A percentile compares a stretch with the other conserved stretches of the same genome.
phyloP scores from a whole-genome alignment of 1,140 invertebrate genomes.

The Venustaconcha ellipsiformis region DNA sequence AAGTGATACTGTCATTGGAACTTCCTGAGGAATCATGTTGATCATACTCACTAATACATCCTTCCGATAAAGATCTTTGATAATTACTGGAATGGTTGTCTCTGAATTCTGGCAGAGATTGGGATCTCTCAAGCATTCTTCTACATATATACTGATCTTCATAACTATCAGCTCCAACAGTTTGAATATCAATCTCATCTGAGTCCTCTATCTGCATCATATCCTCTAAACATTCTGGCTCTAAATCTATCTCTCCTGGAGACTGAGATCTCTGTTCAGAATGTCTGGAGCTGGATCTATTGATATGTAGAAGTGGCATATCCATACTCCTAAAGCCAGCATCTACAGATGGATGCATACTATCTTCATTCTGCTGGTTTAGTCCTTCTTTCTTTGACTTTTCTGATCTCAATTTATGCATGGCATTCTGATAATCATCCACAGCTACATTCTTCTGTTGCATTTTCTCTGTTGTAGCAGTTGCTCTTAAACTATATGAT shows the following conservation, averaged over 20 bases:
- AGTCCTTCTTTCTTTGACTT: neutral
- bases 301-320: no score
- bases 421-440: neutral
- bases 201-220: slow-evolving; percentile 3
- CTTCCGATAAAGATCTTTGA: slow-evolving; percentile 42
- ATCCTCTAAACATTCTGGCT: slow-evolving; percentile 9
- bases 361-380: no score
- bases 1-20: slow-evolving; percentile 60
- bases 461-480: neutral
- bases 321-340: no score
- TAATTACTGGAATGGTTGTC: slow-evolving; percentile 21
- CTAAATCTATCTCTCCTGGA: slow-evolving; percentile 34
- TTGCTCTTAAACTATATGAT: neutral
- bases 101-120: slow-evolving; percentile 43
- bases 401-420: neutral
- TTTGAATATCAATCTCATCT: slow-evolving; percentile 2
- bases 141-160: neutral
- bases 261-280: slow-evolving; percentile 27
- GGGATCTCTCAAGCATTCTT: slow-evolving; percentile 37
- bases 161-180: neutral
- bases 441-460: neutral
- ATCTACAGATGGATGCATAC: no score
- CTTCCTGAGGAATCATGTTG: slow-evolving; percentile 26
- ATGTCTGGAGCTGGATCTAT: neutral
- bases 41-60: slow-evolving; percentile 40